Evolutionary conservation across 1,140 invertebrate genomes (phyloP), one percentile per base, ranked within the genome.

Genomic region (Drusus annulatus): DNA sequence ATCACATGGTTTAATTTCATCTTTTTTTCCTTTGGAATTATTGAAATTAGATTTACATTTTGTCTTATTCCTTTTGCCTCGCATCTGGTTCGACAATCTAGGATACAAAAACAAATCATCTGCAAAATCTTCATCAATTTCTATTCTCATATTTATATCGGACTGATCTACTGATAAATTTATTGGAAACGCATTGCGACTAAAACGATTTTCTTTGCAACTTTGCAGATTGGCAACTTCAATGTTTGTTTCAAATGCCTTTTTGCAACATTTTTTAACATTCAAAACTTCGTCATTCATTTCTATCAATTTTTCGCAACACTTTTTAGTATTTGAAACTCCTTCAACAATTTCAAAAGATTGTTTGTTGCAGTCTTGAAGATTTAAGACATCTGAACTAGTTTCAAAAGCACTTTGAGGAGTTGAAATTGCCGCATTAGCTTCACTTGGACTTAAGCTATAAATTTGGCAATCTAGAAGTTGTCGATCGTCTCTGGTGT

Each of bases 71-170:
- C 23, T 60, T 6, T 15, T 28, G 16, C 2, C 10, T 0, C n/a
- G 8, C 16, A 65, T 65, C 16, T 28, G 21, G 36, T 31, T 65
- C 13, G 25, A 65, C 6, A 25, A 25, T 36, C 62, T 65, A 5
- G 62, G 62, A 65, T 28, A 65, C 62, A 65, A 25, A 65, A 65
- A 31, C n/a, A n/a, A 25, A 65, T n/a, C 28, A 31, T 65, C 62
- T 4, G 25, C 28, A 16, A 28, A 65, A 65, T 15, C n/a, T 10
- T 65, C 13, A 21, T 65, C 62, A 25, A 65, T n/a, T 31, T 65
- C 62, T 13, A 60, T 23, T 19, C 23, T 17, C 56, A 60, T 13
- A 60, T 45, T 45, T 45, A 45, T 45, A 45, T 17, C 17, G 3
- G 56, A 23, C 17, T 21, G 56, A 7, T 23, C 56, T 21, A 21